Evolutionary conservation across 2,797 vertebrate genomes (phyloP).

Genomic region (Kryptolebias ocellatus): DNA sequence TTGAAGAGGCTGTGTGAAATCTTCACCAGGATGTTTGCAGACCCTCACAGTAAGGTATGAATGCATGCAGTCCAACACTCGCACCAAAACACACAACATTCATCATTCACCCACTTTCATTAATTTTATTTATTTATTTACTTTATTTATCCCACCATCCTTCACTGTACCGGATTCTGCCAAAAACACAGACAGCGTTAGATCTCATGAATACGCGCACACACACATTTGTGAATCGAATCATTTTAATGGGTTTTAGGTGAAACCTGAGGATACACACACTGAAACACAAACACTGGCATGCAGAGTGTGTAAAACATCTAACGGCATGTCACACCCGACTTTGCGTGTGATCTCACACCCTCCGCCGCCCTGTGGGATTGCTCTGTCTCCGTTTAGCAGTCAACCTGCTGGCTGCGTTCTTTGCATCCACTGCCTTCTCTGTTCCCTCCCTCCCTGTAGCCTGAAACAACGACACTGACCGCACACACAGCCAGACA

Average conservation of each 20-base stretch:
- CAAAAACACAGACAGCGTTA: slow-evolving; percentile 53
- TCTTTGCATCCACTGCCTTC: slow-evolving; percentile 50
- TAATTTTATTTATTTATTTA: slow-evolving; percentile 48
- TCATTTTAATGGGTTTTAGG: not conserved
- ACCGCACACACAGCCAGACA: slow-evolving; percentile 33
- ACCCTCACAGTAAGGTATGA: slow-evolving; percentile 98
- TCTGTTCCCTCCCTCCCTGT: slow-evolving; percentile 31
- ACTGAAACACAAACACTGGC: slow-evolving; percentile 56
- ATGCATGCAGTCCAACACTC: slow-evolving; percentile 54
- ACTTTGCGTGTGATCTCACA: slow-evolving; percentile 68
- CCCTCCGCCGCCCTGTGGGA: slow-evolving; percentile 52
- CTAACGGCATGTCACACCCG: slow-evolving; percentile 79
- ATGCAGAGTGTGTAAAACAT: slow-evolving; percentile 66
- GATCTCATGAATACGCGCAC: slow-evolving; percentile 13
- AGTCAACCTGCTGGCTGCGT: slow-evolving; percentile 43
- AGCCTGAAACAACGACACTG: slow-evolving; percentile 43
- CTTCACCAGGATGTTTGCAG: slow-evolving; percentile 99
- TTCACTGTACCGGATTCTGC: slow-evolving; percentile 86
- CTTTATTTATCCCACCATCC: slow-evolving; percentile 61
- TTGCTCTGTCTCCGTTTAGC: slow-evolving; percentile 60
- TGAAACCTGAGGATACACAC: slow-evolving; percentile 5
- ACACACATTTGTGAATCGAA: slow-evolving; percentile 2
- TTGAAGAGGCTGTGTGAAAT: slow-evolving; percentile 98
- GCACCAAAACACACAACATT: slow-evolving; percentile 21
- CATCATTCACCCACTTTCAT: slow-evolving; percentile 59